These are phyloP conservation scores for Microtus obscurus DNA, from an alignment of 2,797 vertebrate species.

Conservation along the genomic window DNA sequence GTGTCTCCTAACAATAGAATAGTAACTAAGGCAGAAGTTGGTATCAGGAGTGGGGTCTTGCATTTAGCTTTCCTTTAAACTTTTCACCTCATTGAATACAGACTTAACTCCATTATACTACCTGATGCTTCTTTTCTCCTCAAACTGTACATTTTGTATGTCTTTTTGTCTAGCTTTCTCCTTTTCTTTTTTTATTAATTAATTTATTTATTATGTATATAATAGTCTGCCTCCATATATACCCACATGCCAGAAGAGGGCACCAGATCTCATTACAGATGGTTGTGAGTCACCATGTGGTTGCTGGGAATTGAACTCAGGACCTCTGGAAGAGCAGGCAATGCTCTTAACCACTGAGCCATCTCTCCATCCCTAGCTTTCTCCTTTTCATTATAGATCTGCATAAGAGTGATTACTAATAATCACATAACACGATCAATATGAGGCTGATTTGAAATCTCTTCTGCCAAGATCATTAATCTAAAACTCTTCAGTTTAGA, in stretches of 20 bases:
- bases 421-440: background rate
- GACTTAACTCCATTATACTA: background rate
- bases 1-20: background rate
- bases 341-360: no score
- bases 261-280: no score
- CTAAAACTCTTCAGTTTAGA: background rate
- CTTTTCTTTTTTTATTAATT: background rate
- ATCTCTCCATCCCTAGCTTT: no score
- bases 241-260: no score
- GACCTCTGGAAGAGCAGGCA: no score
- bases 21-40: background rate
- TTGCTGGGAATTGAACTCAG: no score
- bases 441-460: background rate
- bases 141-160: background rate
- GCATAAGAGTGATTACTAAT: background rate
- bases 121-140: background rate
- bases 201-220: no score
- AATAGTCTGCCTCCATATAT: no score
- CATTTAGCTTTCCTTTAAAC: background rate
- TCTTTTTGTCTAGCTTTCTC: background rate
- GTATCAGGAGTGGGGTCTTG: background rate
- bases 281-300: no score
- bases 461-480: background rate
- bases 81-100: background rate
- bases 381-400: background rate